Percentiles rank a stretch among this genome's conserved stretches.
These are phyloP conservation scores for Heliothis subflexa DNA, from an alignment of 1,140 invertebrate genomes.

Conservation along the genomic window DNA sequence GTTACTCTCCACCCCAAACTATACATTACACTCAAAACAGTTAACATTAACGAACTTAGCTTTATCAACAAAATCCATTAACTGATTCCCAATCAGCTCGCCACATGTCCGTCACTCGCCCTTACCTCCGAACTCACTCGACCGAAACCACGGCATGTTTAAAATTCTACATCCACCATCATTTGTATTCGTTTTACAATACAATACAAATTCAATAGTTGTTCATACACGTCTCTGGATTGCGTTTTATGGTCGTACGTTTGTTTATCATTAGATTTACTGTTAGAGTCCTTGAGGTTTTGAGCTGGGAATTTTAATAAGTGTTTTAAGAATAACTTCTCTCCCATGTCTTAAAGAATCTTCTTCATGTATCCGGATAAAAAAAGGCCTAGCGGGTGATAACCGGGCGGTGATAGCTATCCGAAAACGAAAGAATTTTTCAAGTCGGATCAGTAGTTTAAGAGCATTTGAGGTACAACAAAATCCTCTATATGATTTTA, in stretches of 20 bases:
- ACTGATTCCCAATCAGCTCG: neutral
- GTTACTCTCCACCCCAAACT: too few relatives aligned
- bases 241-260: conserved; percentile 9
- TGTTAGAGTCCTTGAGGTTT: conserved; percentile 29
- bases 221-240: conserved; percentile 21
- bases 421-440: too few relatives aligned
- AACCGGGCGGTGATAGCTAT: too few relatives aligned
- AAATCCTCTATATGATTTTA: too few relatives aligned
- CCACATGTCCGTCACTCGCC: conserved; percentile 15
- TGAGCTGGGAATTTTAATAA: conserved; percentile 1
- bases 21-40: too few relatives aligned
- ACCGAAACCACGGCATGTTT: conserved; percentile 31
- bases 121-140: conserved; percentile 9
- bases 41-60: neutral
- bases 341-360: too few relatives aligned
- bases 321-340: too few relatives aligned
- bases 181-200: conserved; percentile 42
- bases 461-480: too few relatives aligned
- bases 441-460: too few relatives aligned
- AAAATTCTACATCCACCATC: conserved; percentile 30
- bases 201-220: conserved; percentile 45
- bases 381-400: too few relatives aligned
- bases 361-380: too few relatives aligned
- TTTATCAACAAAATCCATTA: neutral
- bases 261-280: conserved; percentile 31